Conservation (phyloP, 2,113 vertebrate species). For the Anhinga anhinga region DNA sequence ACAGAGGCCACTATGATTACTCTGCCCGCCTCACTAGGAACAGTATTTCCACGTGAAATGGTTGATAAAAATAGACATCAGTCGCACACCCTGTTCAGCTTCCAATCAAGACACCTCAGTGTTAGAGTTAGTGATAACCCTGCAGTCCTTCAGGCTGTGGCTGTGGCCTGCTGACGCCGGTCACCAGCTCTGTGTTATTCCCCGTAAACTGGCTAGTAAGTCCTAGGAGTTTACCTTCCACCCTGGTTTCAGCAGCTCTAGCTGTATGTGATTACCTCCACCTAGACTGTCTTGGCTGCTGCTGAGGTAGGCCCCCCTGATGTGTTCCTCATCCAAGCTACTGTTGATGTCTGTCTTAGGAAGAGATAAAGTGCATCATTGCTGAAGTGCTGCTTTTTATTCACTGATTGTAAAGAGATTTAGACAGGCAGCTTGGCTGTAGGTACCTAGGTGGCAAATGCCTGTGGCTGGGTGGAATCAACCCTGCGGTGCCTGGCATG, state of each 20-base stretch:
- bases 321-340: not conserved
- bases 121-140: not conserved
- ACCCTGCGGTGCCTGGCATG: not conserved
- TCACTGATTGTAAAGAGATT: not conserved
- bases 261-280: not conserved
- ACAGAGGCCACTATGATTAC: not conserved
- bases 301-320: not conserved
- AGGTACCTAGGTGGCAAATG: not conserved
- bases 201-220: not conserved
- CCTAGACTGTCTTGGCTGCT: not conserved
- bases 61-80: not conserved
- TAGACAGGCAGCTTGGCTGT: not conserved
- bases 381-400: too few species aligned
- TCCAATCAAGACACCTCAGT: not conserved
- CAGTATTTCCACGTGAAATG: not conserved
- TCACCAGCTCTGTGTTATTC: not conserved
- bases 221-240: not conserved
- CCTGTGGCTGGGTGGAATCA: not conserved
- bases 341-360: not conserved
- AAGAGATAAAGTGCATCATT: not conserved
- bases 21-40: not conserved
- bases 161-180: not conserved
- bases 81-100: not conserved
- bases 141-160: not conserved
- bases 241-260: not conserved